Evolutionary conservation across 1,140 invertebrate genomes (phyloP), one percentile per base, ranked within the genome.

Genomic region (Matsumurasca onukii): DNA sequence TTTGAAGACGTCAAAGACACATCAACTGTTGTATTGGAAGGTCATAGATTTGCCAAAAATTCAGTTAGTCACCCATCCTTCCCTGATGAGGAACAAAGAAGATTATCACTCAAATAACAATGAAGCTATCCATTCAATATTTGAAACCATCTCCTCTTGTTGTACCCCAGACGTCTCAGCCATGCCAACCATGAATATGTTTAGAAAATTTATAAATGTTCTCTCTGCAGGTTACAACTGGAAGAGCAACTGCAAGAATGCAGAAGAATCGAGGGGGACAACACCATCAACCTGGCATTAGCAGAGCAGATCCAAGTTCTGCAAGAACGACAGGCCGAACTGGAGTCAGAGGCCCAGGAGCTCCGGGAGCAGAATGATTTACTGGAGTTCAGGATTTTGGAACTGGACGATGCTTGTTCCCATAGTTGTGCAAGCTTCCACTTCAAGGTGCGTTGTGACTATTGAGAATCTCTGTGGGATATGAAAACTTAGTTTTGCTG

Each of bases 301-400:
- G 72, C 73, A 13, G 67, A 71, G 17, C 61, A 69, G 57, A 70
- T 74, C 3, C 31, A 67, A 24, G 20, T 27, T 22, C 55, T 72
- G 27, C 55, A 70, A n/a, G 77, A 78, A 51, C 75, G 76, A 25
- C 75, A 76, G 22, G 76, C 76, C 45, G 70, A 76, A 31, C 73
- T 81, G 17, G 74, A 78, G 70, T 68, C 72, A 22, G 77, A 80
- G 51, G 67, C 78, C 15, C 74, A 78, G 62, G 81, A 82, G 65
- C 68, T 78, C 3, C 72, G 76, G 24, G 81, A 82, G 67, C 80
- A 81, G 65, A 80, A 79, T 51, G 81, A 82, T 69, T 71, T 82
- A 17, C 75, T 81, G 13, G 81, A 82, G 69, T 82, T 82, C 73
- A 72, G 81, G 39, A 74, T 82, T 5, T 72, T 82, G 31, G 81